Percentiles rank a stretch among this genome's conserved stretches.
phyloP scores from a whole-genome alignment of 2,113 vertebrate species.

The Spheniscus mendiculus region DNA sequence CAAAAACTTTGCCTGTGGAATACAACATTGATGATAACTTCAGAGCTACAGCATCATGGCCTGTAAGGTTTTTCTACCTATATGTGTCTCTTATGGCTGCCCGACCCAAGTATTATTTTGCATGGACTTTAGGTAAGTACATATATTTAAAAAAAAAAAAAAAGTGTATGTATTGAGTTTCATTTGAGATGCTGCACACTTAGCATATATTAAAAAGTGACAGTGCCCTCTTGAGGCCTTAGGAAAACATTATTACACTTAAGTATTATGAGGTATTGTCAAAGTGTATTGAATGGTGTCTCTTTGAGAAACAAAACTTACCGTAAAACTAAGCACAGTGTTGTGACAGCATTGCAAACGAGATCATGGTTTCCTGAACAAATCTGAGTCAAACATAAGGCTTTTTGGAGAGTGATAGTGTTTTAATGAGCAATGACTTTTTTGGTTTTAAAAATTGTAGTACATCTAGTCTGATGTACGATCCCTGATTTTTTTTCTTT shows the following conservation, averaged over 20 bases:
- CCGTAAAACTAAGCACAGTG: not conserved
- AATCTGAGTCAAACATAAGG: not conserved
- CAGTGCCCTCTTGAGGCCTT: slow-evolving; percentile 65
- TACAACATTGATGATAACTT: slow-evolving; percentile 85
- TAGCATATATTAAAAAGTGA: not conserved
- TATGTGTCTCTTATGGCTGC: slow-evolving; percentile 92
- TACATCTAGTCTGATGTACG: not conserved
- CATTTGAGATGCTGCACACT: not conserved
- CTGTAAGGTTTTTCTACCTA: slow-evolving; percentile 86
- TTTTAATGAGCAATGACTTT: not conserved
- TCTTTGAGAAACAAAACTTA: not conserved
- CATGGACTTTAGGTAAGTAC: slow-evolving; percentile 95
- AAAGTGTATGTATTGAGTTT: not conserved
- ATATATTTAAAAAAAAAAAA: not conserved
- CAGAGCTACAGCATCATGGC: slow-evolving; percentile 83
- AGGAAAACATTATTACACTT: not conserved
- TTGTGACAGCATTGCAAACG: not conserved
- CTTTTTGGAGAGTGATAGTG: not conserved
- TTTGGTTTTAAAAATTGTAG: not conserved
- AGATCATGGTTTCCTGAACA: not conserved
- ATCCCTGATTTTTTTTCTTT: not conserved
- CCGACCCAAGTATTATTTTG: slow-evolving; percentile 98
- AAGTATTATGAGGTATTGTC: not conserved
- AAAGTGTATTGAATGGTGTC: not conserved
- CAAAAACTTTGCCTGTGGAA: slow-evolving; percentile 85